Percentiles rank a stretch among this genome's conserved stretches.
Evolutionary conservation across 2,888 invertebrate genomes (phyloP).

Genomic region (Epirrhoe tristata): DNA sequence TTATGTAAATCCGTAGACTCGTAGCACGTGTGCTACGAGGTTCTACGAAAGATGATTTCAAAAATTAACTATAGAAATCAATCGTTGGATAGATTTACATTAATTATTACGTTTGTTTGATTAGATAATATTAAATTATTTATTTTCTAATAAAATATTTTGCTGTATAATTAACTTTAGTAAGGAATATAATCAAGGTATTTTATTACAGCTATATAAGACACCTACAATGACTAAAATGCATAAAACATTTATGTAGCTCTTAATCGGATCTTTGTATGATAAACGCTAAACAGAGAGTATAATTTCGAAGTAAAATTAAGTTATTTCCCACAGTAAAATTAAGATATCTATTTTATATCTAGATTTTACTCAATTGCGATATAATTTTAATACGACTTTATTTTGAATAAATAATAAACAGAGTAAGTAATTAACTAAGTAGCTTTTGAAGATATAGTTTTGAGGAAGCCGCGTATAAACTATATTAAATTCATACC

Average conservation of each 20-base stretch:
- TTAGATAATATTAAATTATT: background rate
- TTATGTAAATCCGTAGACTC: constrained; percentile 25
- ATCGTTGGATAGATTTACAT: background rate
- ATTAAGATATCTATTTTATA: constrained; percentile 8
- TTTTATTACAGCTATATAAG: background rate
- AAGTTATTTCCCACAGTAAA: constrained; percentile 10
- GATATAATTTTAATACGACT: background rate
- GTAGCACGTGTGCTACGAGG: constrained; percentile 26
- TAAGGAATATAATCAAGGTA: background rate
- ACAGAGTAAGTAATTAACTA: no score
- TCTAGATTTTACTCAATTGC: background rate
- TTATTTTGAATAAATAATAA: no score
- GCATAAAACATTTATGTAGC: background rate
- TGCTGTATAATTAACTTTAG: background rate
- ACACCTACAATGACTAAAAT: background rate
- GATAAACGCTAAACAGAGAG: constrained; percentile 10
- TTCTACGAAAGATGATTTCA: constrained; percentile 11
- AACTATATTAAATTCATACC: no score
- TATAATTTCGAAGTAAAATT: constrained; percentile 10
- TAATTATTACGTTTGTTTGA: no score
- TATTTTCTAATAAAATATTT: no score
- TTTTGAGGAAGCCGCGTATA: no score
- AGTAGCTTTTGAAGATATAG: no score
- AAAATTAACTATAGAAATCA: background rate
- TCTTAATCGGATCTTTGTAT: constrained; percentile 9